These are phyloP conservation scores for Troides helena DNA, from an alignment of 2,888 invertebrate genomes.

Conservation along the genomic window DNA sequence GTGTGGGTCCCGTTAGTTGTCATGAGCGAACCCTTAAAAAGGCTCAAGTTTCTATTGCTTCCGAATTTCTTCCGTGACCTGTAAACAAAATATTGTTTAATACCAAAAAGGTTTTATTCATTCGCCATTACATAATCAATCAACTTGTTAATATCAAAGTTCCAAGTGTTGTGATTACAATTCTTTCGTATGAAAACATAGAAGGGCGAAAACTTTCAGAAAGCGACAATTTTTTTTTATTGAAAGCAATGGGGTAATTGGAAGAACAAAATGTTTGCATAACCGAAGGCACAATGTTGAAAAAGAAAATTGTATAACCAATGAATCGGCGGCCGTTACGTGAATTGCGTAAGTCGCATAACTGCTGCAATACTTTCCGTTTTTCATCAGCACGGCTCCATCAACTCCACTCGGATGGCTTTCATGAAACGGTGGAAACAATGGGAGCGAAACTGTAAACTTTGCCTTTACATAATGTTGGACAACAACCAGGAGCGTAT, in stretches of 20 bases:
- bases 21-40: no score
- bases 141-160: no score
- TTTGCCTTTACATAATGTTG: constrained; percentile 11
- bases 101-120: no score
- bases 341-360: constrained; percentile 14
- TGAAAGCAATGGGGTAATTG: not conserved
- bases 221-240: not conserved
- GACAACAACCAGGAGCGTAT: not conserved
- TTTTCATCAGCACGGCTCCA: not conserved
- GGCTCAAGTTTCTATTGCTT: no score
- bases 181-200: not conserved
- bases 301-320: constrained; percentile 18
- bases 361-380: constrained; percentile 10
- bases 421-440: constrained; percentile 6
- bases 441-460: not conserved
- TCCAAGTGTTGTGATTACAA: no score
- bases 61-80: no score
- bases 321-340: constrained; percentile 6
- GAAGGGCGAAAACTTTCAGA: not conserved
- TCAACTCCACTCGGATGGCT: constrained; percentile 8
- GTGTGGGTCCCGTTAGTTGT: no score
- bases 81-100: no score
- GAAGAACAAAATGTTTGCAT: constrained; percentile 15
- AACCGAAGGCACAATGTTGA: not conserved
- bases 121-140: no score